Base-by-base conservation (phyloP, 2,113 vertebrate species). In the Serilophus lunatus region DNA sequence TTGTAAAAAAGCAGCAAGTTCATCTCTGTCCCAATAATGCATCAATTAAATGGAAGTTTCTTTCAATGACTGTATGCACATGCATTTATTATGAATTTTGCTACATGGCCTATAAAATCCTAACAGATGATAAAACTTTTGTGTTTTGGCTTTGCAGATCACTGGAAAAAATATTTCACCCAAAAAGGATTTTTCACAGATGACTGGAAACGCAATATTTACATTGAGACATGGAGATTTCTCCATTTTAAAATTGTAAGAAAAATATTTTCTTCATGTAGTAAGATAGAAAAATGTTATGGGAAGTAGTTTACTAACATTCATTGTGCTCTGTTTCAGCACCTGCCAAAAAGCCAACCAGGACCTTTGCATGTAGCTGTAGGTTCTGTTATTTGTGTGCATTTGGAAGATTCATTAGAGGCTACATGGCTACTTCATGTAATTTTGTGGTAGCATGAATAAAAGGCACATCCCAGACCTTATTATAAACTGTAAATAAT, bases 141-240 rank as follows among this genome's bases (percentile, higher is more conserved):
- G 33, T 66, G 50, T 83, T 94, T 86, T 59, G 40, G 65, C 33
- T 65, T 56, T 85, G 44, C 72, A 57, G 82, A 53, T 64, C 54
- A 84, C 66, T 28, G 63, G 61, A 70, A 94, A 86, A 95, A 29
- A 1, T 65, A 35, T 88, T 97, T 95, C 16, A 75, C 68, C 93
- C 91, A 90, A 95, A 97, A 31, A 23, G 9, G 29, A 84, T 90
- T 97, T 98, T 97, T 96, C 88, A 70, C 26, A 74, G 63, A 61
- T 82, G 81, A 74, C 59, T 91, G 38, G 33, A 80, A 93, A 81
- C 61, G 12, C 13, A 76, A 53, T 3, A 14, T 69, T 84, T 79
- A 70, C 56, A 57, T 16, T 42, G 25, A 93, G 17, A 61, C 12
- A 72, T 7, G 45, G 56, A 77, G 63, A 68, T 16, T 69, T 60